Percentiles rank a stretch among this genome's conserved stretches.
These are phyloP conservation scores for Ciona savignyi DNA, from an alignment of 23 tunicate genomes.

Conservation along the genomic window DNA sequence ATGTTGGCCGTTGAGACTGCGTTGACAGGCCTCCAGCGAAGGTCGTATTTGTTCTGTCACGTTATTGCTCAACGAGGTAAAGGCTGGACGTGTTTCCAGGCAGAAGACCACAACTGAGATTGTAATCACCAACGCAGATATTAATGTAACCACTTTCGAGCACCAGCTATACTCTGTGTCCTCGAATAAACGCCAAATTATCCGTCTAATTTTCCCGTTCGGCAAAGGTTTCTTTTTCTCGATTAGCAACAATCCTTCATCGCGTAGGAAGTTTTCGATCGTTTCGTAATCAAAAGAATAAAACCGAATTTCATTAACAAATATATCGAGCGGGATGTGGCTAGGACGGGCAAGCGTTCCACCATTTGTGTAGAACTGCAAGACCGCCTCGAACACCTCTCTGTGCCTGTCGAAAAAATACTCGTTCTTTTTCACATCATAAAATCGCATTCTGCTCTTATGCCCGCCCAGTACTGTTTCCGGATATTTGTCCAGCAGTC, in stretches of 20 bases:
- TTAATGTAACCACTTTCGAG: slow-evolving; percentile 44
- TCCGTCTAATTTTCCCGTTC: slow-evolving; percentile 26
- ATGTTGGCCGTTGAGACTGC: not conserved
- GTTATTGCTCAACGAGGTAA: slow-evolving; percentile 39
- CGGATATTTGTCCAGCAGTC: slow-evolving; percentile 36
- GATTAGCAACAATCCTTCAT: slow-evolving; percentile 64
- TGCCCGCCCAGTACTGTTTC: slow-evolving; percentile 78
- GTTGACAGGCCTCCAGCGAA: slow-evolving; percentile 43
- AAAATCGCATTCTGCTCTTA: slow-evolving; percentile 35
- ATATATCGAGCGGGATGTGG: slow-evolving; percentile 92
- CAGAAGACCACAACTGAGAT: slow-evolving; percentile 89
- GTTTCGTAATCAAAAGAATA: slow-evolving; percentile 57
- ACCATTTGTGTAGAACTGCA: slow-evolving; percentile 40
- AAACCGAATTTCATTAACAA: slow-evolving; percentile 76
- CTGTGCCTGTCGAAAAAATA: slow-evolving; percentile 90
- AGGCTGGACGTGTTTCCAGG: slow-evolving; percentile 76
- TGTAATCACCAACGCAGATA: slow-evolving; percentile 79
- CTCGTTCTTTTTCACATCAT: slow-evolving; percentile 47
- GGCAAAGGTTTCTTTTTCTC: slow-evolving; percentile 48
- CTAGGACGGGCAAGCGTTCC: slow-evolving; percentile 74
- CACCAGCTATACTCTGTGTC: slow-evolving; percentile 46
- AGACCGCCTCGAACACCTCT: slow-evolving; percentile 65
- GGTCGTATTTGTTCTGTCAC: slow-evolving; percentile 12
- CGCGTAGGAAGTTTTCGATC: slow-evolving; percentile 48
- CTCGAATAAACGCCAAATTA: slow-evolving; percentile 82